Percentiles rank a stretch among this genome's conserved stretches.
Evolutionary conservation across 1,140 invertebrate species (phyloP).

Genomic region (Saccostrea glomerata): DNA sequence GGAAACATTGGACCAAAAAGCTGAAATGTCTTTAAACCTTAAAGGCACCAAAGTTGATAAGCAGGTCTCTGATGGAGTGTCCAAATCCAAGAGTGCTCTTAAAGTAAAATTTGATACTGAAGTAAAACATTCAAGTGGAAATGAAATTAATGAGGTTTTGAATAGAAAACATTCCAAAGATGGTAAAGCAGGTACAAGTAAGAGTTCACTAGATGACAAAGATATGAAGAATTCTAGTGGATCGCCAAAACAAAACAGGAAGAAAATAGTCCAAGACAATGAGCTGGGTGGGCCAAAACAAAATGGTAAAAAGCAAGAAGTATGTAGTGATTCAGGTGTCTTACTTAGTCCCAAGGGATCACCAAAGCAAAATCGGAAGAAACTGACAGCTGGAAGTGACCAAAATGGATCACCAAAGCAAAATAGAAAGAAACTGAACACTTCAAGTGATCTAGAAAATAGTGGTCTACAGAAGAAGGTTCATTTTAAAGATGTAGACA

Average conservation of each 20-base stretch:
- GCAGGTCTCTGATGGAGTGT: background rate
- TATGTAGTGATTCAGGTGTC: no score
- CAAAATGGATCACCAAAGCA: background rate
- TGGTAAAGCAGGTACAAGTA: background rate
- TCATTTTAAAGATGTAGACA: slow-evolving; percentile 21
- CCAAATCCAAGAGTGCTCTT: background rate
- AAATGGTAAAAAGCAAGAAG: no score
- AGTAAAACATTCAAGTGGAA: background rate
- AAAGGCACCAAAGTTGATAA: background rate
- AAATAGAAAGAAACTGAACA: background rate
- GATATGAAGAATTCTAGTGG: background rate
- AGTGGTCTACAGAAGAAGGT: background rate
- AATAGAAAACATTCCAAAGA: slow-evolving; percentile 3
- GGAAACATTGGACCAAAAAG: background rate
- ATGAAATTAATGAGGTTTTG: background rate
- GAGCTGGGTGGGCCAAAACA: background rate
- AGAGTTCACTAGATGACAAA: background rate
- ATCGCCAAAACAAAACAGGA: background rate
- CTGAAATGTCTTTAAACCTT: background rate
- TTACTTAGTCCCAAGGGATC: no score
- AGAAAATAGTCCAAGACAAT: background rate
- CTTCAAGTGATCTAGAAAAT: background rate
- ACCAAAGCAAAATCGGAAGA: no score
- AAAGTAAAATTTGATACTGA: slow-evolving; percentile 22
- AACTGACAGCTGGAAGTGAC: no score